phyloP scores from a whole-genome alignment of 2,113 vertebrate species.

The Clinocottus analis region DNA sequence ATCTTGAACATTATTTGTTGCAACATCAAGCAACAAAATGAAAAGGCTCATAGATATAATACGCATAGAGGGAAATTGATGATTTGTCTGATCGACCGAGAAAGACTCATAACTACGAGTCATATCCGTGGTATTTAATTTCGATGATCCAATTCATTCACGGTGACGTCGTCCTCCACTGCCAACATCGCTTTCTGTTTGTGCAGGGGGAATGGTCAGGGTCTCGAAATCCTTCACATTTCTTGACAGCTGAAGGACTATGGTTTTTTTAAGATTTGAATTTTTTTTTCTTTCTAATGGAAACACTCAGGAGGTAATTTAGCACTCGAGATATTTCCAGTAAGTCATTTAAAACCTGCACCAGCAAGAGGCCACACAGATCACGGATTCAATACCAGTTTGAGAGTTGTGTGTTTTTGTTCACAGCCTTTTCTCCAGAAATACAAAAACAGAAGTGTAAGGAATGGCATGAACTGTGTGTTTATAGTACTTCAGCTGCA shows the following conservation, averaged over 20 bases:
- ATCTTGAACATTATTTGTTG: constrained; percentile 56
- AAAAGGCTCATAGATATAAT: constrained; percentile 61
- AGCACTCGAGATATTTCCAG: constrained; percentile 9
- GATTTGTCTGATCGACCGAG: constrained; percentile 52
- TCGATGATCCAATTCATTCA: constrained; percentile 59
- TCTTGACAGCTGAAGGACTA: constrained; percentile 35
- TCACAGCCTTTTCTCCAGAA: neutral
- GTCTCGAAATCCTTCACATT: constrained; percentile 12
- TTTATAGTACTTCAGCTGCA: neutral
- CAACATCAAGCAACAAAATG: constrained; percentile 55
- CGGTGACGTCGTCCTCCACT: constrained; percentile 52
- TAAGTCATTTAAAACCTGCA: constrained; percentile 23
- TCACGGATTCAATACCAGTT: neutral
- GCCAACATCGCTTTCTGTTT: constrained; percentile 25
- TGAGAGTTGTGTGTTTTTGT: neutral
- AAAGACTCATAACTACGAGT: constrained; percentile 60
- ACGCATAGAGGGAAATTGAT: constrained; percentile 56
- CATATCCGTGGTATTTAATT: constrained; percentile 55
- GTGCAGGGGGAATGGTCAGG: constrained; percentile 13
- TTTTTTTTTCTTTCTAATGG: neutral
- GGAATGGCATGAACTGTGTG: neutral
- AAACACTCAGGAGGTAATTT: constrained; percentile 13
- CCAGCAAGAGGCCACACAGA: neutral
- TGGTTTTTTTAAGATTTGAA: neutral
- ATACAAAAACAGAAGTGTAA: neutral